Evolutionary conservation across 30 jellyfish, hydroid and myxozoan species (phyloP).

Genomic region (Pelagia noctiluca): DNA sequence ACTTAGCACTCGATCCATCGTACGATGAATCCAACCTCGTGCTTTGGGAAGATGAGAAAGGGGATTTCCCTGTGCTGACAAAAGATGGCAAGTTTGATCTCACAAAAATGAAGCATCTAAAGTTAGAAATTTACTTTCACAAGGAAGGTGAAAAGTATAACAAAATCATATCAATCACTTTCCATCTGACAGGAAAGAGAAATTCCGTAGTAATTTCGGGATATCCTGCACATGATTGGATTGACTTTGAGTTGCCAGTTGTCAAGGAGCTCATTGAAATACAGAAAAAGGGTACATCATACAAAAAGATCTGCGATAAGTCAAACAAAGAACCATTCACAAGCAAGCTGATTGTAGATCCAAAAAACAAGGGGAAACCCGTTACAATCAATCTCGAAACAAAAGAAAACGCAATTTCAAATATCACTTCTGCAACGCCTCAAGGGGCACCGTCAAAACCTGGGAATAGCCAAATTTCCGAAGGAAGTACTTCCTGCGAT

Average conservation of each 20-base stretch:
- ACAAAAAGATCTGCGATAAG: not conserved
- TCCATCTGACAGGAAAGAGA: not conserved
- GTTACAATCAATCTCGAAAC: not conserved
- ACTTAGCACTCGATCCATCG: slow-evolving; percentile 20
- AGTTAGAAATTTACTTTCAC: too few species aligned
- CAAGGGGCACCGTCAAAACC: too few species aligned
- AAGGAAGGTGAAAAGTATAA: too few species aligned
- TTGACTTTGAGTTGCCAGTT: not conserved
- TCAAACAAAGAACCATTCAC: not conserved
- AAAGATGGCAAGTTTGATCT: slow-evolving; percentile 9
- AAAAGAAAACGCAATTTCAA: too few species aligned
- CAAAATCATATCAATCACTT: not conserved
- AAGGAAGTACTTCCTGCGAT: too few species aligned
- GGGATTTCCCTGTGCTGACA: slow-evolving; percentile 21
- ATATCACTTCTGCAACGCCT: too few species aligned
- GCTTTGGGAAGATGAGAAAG: slow-evolving; percentile 32
- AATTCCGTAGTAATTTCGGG: not conserved
- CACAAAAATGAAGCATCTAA: too few species aligned
- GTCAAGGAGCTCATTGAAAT: not conserved
- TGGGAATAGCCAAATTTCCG: too few species aligned
- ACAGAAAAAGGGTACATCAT: not conserved
- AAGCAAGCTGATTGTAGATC: not conserved
- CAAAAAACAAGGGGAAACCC: not conserved
- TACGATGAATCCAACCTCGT: slow-evolving; percentile 23
- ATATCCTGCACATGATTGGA: not conserved